These are phyloP conservation scores for Stichodactyla mertensii DNA, from an alignment of 64 coral and sea anemone species.

Conservation along the genomic window DNA sequence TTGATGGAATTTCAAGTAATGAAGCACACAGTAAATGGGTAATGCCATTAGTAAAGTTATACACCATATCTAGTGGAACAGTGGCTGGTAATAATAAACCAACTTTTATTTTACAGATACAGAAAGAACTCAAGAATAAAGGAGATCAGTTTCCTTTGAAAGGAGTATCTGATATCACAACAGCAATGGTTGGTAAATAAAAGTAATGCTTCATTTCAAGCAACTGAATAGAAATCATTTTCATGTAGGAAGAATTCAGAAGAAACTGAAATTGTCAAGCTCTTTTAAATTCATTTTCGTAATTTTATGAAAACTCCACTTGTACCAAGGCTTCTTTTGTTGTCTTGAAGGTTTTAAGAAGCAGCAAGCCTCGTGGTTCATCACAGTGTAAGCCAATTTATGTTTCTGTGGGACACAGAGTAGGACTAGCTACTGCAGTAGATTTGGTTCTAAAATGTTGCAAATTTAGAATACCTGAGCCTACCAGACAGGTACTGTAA, in stretches of 20 bases:
- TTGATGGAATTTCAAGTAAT: constrained; percentile 71
- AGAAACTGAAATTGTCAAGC: background rate
- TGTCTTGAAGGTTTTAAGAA: constrained; percentile 47
- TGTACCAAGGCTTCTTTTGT: background rate
- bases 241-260: background rate
- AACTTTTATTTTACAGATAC: background rate
- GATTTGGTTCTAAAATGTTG: constrained; percentile 53
- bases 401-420: constrained; percentile 76
- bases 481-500: constrained; percentile 64
- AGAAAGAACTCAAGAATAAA: constrained; percentile 24
- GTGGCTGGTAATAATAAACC: background rate
- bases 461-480: constrained; percentile 58
- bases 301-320: background rate
- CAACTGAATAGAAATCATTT: background rate
- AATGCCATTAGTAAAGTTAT: background rate
- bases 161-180: constrained; percentile 46
- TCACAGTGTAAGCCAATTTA: constrained; percentile 63
- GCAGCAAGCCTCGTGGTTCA: constrained; percentile 14
- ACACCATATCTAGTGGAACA: background rate
- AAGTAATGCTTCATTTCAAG: background rate
- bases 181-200: constrained; percentile 53
- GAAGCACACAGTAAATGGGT: constrained; percentile 56
- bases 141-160: constrained; percentile 63
- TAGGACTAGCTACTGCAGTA: constrained; percentile 64
- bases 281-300: background rate